Conservation (phyloP, 1,140 invertebrate species). For the Acyrthosiphon pisum region DNA sequence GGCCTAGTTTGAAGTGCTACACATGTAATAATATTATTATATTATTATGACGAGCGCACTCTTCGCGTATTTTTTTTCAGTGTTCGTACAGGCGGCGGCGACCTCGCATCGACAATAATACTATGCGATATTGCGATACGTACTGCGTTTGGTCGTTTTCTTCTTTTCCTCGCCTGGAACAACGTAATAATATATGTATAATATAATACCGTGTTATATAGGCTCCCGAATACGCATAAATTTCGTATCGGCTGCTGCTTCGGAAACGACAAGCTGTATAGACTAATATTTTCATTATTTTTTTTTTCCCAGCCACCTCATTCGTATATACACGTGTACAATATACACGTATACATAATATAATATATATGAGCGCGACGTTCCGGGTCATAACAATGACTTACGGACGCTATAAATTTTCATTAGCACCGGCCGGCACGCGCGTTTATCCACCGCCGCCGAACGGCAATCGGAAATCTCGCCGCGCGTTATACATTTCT, state of each 20-base stretch:
- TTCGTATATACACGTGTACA: neutral
- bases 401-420: slow-evolving; percentile 55
- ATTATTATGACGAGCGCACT: too few relatives aligned
- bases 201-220: neutral
- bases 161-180: neutral
- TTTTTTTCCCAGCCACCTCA: neutral
- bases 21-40: too few relatives aligned
- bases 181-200: neutral
- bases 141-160: neutral
- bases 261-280: neutral
- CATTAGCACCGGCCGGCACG: slow-evolving; percentile 49
- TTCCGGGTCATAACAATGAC: slow-evolving; percentile 47
- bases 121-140: neutral
- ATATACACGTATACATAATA: neutral
- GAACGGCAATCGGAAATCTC: slow-evolving; percentile 47
- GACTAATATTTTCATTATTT: neutral
- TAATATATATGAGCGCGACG: neutral
- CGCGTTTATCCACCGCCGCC: slow-evolving; percentile 14
- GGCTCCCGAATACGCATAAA: neutral
- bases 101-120: neutral
- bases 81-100: too few relatives aligned
- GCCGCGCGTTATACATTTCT: neutral
- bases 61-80: too few relatives aligned
- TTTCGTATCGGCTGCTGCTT: neutral
- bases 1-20: too few relatives aligned